These are phyloP conservation scores for Speoplatyrhinus poulsoni DNA, from an alignment of 2,113 vertebrate genomes.

Conservation along the genomic window DNA sequence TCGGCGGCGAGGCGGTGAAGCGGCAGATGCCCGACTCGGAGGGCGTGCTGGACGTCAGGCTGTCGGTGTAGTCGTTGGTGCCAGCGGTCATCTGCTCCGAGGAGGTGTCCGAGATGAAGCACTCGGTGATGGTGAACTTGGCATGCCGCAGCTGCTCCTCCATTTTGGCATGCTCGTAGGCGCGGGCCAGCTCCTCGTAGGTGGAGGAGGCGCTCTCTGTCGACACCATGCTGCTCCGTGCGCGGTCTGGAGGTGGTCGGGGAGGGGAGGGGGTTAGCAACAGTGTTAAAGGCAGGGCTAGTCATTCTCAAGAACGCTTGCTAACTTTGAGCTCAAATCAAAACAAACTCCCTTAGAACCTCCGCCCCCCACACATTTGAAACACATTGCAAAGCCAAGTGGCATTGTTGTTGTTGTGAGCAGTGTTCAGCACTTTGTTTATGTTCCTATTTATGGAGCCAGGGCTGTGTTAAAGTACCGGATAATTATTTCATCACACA, in stretches of 20 bases:
- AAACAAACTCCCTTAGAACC: too few species aligned
- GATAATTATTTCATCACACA: too few species aligned
- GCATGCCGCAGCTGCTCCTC: slow-evolving; percentile 97
- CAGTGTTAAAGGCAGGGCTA: not conserved
- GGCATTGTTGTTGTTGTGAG: too few species aligned
- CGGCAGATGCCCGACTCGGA: slow-evolving; percentile 98
- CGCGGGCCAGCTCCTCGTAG: slow-evolving; percentile 95
- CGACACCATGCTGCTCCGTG: slow-evolving; percentile 98
- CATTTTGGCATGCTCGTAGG: slow-evolving; percentile 98
- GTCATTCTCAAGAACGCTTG: too few species aligned
- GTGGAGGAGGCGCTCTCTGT: slow-evolving; percentile 99
- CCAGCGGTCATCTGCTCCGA: slow-evolving; percentile 97
- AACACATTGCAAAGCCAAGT: too few species aligned
- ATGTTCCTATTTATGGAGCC: too few species aligned
- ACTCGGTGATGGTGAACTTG: slow-evolving; percentile 99
- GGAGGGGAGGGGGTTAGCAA: slow-evolving; percentile 43
- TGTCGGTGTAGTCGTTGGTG: slow-evolving; percentile 99
- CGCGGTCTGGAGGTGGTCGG: slow-evolving; percentile 81
- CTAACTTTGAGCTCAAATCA: too few species aligned
- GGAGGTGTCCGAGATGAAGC: slow-evolving; percentile 98
- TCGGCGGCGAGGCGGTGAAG: slow-evolving; percentile 96
- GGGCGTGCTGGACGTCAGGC: slow-evolving; percentile 95
- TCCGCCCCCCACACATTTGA: too few species aligned
- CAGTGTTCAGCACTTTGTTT: too few species aligned
- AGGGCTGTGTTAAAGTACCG: not conserved